A percentile compares a stretch with the other conserved stretches of the same genome.
Conservation (phyloP, 1,140 invertebrate genomes). For the Nautilus pompilius region DNA sequence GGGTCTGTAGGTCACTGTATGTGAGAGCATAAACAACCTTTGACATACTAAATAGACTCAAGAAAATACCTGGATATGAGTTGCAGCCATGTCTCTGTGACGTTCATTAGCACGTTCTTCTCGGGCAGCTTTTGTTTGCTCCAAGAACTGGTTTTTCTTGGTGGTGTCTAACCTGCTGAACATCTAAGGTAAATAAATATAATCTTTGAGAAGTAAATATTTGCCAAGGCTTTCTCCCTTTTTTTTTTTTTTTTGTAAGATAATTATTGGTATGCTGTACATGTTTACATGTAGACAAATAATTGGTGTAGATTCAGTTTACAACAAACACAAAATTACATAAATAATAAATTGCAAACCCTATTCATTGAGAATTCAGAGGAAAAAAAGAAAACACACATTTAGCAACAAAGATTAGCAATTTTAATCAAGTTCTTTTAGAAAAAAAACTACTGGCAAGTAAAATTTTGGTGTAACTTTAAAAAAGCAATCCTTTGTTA, state of each 20-base stretch:
- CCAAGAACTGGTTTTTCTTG: conserved; percentile 50
- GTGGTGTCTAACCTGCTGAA: conserved; percentile 33
- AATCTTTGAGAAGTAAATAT: neutral
- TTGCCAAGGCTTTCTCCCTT: neutral
- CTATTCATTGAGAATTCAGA: neutral
- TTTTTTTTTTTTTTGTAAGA: neutral
- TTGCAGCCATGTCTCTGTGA: conserved; percentile 25
- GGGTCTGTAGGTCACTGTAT: too few species aligned
- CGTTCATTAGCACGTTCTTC: conserved; percentile 73
- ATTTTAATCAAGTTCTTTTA: too few species aligned
- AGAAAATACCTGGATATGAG: conserved; percentile 42
- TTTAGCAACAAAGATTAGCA: too few species aligned
- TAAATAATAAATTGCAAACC: conserved; percentile 7
- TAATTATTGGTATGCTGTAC: too few species aligned
- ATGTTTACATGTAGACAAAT: too few species aligned
- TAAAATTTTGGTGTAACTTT: too few species aligned
- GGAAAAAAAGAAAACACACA: too few species aligned
- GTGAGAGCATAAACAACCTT: too few species aligned
- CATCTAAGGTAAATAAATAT: conserved; percentile 20
- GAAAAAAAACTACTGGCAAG: too few species aligned
- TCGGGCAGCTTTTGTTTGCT: conserved; percentile 75
- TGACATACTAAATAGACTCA: too few species aligned
- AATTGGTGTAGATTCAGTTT: neutral
- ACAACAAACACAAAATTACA: conserved; percentile 3
- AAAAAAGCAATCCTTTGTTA: too few species aligned